These are phyloP conservation scores for Cerceris rybyensis DNA, from an alignment of 2,888 invertebrate species.

Conservation along the genomic window DNA sequence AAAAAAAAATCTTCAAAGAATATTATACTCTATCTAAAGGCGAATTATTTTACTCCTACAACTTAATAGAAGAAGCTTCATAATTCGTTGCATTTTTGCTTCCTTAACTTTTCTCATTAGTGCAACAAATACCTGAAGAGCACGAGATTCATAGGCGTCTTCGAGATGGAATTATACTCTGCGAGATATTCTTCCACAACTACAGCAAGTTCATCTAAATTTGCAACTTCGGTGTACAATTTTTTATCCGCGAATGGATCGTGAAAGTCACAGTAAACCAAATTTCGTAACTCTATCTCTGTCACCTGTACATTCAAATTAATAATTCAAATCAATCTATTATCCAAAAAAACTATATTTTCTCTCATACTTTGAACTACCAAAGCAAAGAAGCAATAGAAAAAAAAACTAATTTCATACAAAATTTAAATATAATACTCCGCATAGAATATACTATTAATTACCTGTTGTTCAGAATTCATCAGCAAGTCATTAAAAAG, in stretches of 20 bases:
- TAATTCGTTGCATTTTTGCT: neutral
- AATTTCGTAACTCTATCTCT: constrained; percentile 91
- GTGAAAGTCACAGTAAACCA: constrained; percentile 97
- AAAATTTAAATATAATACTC: neutral
- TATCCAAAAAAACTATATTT: too few species aligned
- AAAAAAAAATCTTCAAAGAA: too few species aligned
- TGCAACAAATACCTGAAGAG: constrained; percentile 87
- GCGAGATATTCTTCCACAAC: constrained; percentile 93
- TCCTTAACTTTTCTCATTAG: neutral
- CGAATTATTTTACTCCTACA: too few species aligned
- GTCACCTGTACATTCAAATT: constrained; percentile 84
- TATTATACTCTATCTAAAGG: too few species aligned
- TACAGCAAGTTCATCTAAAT: constrained; percentile 89
- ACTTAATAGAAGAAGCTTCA: too few species aligned
- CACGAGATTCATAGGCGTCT: constrained; percentile 97
- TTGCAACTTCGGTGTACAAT: constrained; percentile 88
- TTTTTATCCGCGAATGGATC: constrained; percentile 94
- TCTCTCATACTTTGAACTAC: too few species aligned
- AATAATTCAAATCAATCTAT: neutral
- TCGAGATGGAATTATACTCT: constrained; percentile 97
- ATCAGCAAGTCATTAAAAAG: constrained; percentile 87
- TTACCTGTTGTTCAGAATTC: neutral
- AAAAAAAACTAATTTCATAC: too few species aligned
- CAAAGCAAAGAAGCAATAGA: too few species aligned
- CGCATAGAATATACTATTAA: neutral